Conservation (phyloP, 2,888 invertebrate species). For the Acleris laterana region DNA sequence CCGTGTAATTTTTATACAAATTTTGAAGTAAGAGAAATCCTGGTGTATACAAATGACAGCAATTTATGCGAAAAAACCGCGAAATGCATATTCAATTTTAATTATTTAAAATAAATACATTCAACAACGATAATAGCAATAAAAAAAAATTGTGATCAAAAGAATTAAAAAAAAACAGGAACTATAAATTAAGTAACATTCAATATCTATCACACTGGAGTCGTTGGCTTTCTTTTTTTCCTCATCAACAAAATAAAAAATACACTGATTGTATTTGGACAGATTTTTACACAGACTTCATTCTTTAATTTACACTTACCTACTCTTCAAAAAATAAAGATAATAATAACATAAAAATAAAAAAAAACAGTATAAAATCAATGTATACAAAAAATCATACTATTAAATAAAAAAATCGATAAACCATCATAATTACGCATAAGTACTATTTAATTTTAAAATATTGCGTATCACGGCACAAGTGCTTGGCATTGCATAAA, state of each 20-base stretch:
- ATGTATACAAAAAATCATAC: background rate
- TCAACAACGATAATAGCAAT: background rate
- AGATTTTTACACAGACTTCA: background rate
- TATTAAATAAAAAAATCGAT: background rate
- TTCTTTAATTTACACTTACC: background rate
- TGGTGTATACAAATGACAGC: background rate
- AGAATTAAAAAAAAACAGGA: slow-evolving; percentile 19
- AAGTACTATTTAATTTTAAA: background rate
- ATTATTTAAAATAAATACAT: background rate
- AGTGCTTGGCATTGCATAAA: too few species aligned
- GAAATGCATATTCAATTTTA: background rate
- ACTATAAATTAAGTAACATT: slow-evolving; percentile 36
- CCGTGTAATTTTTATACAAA: background rate
- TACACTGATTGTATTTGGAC: background rate
- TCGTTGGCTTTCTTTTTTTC: slow-evolving; percentile 25
- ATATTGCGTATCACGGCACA: too few species aligned
- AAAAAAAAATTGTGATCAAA: slow-evolving; percentile 6
- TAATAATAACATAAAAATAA: background rate
- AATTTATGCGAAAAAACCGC: background rate
- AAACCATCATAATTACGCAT: background rate
- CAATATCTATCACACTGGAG: slow-evolving; percentile 18
- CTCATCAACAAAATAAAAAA: background rate
- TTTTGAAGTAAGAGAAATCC: background rate
- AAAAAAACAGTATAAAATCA: background rate
- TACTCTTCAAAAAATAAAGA: background rate